phyloP scores from a whole-genome alignment of 2,888 invertebrate species.

The Drosophila cognata region DNA sequence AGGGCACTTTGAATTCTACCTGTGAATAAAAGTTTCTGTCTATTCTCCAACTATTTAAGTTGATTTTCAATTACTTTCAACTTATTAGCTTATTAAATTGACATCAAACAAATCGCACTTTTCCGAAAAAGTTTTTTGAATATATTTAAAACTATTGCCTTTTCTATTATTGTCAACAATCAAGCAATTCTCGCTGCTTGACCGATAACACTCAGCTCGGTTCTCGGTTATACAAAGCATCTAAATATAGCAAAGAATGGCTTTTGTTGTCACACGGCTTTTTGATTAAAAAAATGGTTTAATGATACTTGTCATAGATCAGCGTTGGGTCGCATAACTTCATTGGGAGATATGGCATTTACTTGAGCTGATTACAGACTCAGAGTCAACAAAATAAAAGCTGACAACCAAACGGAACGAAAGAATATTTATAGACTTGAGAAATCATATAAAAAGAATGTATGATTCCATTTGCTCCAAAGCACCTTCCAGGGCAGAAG shows the following conservation, averaged over 20 bases:
- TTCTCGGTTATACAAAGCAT: constrained; percentile 17
- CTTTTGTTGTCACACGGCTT: constrained; percentile 25
- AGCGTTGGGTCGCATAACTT: constrained; percentile 3
- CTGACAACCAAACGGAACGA: constrained; percentile 3
- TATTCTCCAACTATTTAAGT: neutral
- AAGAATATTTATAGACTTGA: neutral
- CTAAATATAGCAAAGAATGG: constrained; percentile 33
- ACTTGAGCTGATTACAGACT: constrained; percentile 42
- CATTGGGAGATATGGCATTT: constrained; percentile 27
- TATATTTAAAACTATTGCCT: constrained; percentile 16
- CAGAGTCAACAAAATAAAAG: constrained; percentile 18
- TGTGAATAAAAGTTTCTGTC: neutral
- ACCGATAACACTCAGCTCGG: constrained; percentile 43
- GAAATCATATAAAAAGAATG: neutral
- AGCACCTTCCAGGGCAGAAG: neutral
- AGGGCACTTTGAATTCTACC: neutral
- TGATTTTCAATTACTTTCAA: neutral
- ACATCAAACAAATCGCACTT: neutral
- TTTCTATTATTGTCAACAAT: constrained; percentile 24
- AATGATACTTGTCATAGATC: constrained; percentile 18
- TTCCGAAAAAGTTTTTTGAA: neutral
- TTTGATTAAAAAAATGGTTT: constrained; percentile 32
- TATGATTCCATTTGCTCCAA: neutral
- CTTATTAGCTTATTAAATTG: neutral
- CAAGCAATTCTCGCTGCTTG: constrained; percentile 32